Evolutionary conservation across 2,888 invertebrate species (phyloP).

Genomic region (Plebejus anna): DNA sequence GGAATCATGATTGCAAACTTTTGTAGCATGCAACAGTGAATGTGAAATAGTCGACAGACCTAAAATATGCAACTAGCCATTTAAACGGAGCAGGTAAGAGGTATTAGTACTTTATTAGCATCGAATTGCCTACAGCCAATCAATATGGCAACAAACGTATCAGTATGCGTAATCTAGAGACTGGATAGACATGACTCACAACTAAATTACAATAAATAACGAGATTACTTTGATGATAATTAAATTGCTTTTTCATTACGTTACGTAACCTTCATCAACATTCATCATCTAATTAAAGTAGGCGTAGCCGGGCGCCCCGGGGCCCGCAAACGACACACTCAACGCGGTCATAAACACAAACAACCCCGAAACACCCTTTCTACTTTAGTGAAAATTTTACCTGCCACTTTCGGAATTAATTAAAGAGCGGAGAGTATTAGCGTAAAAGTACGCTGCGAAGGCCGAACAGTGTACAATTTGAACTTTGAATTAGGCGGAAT

Average conservation of each 20-base stretch:
- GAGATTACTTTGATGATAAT: constrained; percentile 13
- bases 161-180: background rate
- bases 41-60: background rate
- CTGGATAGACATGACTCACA: background rate
- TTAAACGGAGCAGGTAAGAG: background rate
- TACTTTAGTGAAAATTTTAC: constrained; percentile 11
- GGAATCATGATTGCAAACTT: background rate
- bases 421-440: constrained; percentile 11
- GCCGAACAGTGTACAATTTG: no score
- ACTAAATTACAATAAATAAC: constrained; percentile 10
- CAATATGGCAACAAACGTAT: constrained; percentile 12
- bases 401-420: constrained; percentile 10
- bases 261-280: constrained; percentile 19
- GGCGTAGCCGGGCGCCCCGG: background rate
- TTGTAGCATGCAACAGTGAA: background rate
- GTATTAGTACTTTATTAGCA: background rate
- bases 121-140: background rate
- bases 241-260: constrained; percentile 12
- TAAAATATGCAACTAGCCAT: background rate
- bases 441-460: background rate
- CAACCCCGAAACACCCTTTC: constrained; percentile 7
- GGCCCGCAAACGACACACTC: constrained; percentile 9
- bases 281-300: constrained; percentile 17
- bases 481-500: background rate
- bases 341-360: constrained; percentile 5